phyloP scores from a whole-genome alignment of 2,113 vertebrate genomes.

The Rhizomys pruinosus region DNA sequence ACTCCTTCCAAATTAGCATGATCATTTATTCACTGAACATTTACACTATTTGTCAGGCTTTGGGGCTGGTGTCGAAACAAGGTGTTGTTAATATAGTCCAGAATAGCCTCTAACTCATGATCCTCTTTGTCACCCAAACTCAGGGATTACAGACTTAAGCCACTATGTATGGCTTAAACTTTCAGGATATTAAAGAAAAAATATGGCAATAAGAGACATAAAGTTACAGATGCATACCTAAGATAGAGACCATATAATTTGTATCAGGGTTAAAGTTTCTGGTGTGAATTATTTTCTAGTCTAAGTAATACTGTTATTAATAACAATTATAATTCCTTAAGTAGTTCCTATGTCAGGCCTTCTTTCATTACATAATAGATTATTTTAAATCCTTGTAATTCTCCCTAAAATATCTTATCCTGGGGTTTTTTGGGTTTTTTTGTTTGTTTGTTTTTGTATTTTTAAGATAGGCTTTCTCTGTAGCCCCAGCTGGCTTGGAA shows the following conservation, averaged over 20 bases:
- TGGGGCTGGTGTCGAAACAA: not conserved
- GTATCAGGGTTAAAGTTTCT: slow-evolving; percentile 18
- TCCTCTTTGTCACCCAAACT: not conserved
- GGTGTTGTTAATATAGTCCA: not conserved
- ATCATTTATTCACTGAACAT: not conserved
- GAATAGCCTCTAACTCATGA: not conserved
- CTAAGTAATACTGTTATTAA: not conserved
- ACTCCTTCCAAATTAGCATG: not conserved
- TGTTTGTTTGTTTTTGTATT: too few species aligned
- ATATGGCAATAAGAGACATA: not conserved
- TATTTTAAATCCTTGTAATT: slow-evolving; percentile 5
- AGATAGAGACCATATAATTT: not conserved
- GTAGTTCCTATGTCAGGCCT: not conserved
- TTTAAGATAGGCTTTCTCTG: too few species aligned
- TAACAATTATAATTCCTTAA: slow-evolving; percentile 29
- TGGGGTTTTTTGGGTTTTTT: too few species aligned
- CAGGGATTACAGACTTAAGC: not conserved
- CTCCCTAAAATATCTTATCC: not conserved
- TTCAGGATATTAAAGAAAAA: slow-evolving; percentile 3
- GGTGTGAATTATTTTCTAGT: not conserved
- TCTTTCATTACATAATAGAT: slow-evolving; percentile 12
- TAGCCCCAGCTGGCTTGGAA: too few species aligned
- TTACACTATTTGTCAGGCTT: not conserved
- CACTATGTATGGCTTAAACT: not conserved
- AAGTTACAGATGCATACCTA: not conserved